Base-by-base conservation (phyloP, 30 jellyfish, hydroid and myxozoan genomes). In the Chironex yamaguchii region DNA sequence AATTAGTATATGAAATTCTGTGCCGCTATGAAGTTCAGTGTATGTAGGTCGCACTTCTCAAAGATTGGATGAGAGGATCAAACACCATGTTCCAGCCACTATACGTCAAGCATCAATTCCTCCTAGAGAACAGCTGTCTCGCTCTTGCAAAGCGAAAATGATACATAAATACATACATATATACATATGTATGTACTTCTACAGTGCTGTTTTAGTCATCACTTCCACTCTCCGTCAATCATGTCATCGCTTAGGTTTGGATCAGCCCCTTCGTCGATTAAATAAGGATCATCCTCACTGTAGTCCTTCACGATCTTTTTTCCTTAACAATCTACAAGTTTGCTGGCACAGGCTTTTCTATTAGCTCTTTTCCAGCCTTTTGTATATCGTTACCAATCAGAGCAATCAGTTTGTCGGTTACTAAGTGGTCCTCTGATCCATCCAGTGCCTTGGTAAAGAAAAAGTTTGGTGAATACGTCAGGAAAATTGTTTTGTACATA, bases 341-440 rank as follows among this genome's bases (percentile, higher is more conserved):
- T 78, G 69, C 86, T 78, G 89, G 90, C 49, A 78, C 0, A 52
- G 90, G 88, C 48, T 72, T 0, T 78, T 78, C 51, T 26, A 78
- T 13, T 24, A 52, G 35, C 86, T 62, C 51, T 29, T 34, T 78
- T 27, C 72, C 2, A 78, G 62, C 36, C 35, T 4, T 78, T 29
- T 78, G 87, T 79, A 34, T 78, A 3, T 78, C 73, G 33, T 78
- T 78, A 24, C 79, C 90, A 78, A 52, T 29, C 0, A 52, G 35
- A 11, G 90, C 90, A 78, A 78, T 52, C 90, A 62, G 52, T 62
- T 78, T 62, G 90, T 78, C 71, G 20, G 90, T 52, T 28, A 78
- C 90, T 52, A 78, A 36, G 51, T 78, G 90, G 73, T 62, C 73
- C 67, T 78, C 90, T 78, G 86, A 52, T 34, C 90, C 90, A 62